Evolutionary conservation across 2,797 vertebrate species (phyloP).

Genomic region (Tangara arthus): DNA sequence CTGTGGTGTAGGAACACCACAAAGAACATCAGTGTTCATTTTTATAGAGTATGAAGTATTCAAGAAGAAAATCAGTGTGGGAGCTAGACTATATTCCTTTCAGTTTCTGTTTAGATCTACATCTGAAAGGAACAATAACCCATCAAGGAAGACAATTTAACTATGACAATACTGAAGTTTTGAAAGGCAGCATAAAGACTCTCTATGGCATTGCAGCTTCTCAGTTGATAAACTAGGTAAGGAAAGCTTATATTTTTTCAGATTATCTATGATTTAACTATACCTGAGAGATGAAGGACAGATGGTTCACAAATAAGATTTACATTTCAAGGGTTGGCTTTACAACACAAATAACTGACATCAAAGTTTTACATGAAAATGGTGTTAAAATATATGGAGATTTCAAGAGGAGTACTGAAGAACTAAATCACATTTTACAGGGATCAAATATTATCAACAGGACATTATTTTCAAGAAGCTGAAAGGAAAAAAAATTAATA

Average conservation of each 20-base stretch:
- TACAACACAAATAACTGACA: neutral
- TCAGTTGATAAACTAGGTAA: neutral
- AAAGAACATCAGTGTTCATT: slow-evolving; percentile 45
- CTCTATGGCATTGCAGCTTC: neutral
- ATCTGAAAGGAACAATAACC: neutral
- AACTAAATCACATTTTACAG: neutral
- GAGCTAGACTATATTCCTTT: neutral
- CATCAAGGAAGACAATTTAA: neutral
- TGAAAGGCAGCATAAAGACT: slow-evolving; percentile 4
- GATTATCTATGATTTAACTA: neutral
- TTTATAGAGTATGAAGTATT: slow-evolving; percentile 10
- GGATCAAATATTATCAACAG: neutral
- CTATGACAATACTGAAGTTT: neutral
- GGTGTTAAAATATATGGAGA: neutral
- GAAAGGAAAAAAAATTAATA: neutral
- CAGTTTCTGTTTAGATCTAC: neutral
- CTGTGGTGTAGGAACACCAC: slow-evolving; percentile 11
- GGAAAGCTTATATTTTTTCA: neutral
- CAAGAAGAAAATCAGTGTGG: slow-evolving; percentile 7
- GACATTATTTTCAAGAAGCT: neutral
- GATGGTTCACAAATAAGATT: neutral
- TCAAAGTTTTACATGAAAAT: neutral
- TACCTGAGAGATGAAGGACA: neutral
- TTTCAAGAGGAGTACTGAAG: neutral
- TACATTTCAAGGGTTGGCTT: neutral